These are phyloP conservation scores for Drosophila sturtevanti DNA, from an alignment of 1,140 invertebrate genomes.

Conservation along the genomic window DNA sequence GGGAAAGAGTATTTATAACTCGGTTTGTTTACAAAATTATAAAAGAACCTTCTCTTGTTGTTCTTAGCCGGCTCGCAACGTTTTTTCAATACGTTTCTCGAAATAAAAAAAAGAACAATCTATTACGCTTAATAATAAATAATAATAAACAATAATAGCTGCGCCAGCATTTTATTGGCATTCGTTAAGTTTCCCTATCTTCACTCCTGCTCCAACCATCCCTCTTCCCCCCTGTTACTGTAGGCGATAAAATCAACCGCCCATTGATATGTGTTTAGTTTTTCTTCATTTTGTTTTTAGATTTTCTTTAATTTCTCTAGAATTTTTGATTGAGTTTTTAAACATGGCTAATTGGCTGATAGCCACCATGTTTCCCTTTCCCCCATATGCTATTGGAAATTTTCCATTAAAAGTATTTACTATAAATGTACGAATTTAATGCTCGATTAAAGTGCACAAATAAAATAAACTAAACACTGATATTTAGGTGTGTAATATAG, in stretches of 20 bases:
- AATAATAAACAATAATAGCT: constrained; percentile 70
- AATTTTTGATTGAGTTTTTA: constrained; percentile 18
- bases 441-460: neutral
- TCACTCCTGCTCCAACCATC: neutral
- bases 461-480: neutral
- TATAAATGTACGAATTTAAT: constrained; percentile 4
- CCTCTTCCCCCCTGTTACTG: constrained; percentile 10
- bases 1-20: too few species aligned
- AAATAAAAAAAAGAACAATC: constrained; percentile 47
- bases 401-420: constrained; percentile 37
- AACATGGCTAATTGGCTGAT: constrained; percentile 62
- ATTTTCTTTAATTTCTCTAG: constrained; percentile 4
- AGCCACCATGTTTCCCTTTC: constrained; percentile 37
- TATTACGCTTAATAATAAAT: constrained; percentile 68
- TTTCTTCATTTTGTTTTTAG: neutral
- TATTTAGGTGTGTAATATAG: neutral
- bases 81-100: too few species aligned
- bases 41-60: neutral
- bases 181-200: constrained; percentile 34
- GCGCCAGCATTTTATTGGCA: constrained; percentile 61
- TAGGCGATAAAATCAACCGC: constrained; percentile 52
- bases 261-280: constrained; percentile 37
- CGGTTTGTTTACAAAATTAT: too few species aligned
- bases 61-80: constrained; percentile 43
- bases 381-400: constrained; percentile 32